A percentile compares a stretch with the other conserved stretches of the same genome.
Conservation (phyloP, 1,140 invertebrate genomes). For the Scaptomyza montana region DNA sequence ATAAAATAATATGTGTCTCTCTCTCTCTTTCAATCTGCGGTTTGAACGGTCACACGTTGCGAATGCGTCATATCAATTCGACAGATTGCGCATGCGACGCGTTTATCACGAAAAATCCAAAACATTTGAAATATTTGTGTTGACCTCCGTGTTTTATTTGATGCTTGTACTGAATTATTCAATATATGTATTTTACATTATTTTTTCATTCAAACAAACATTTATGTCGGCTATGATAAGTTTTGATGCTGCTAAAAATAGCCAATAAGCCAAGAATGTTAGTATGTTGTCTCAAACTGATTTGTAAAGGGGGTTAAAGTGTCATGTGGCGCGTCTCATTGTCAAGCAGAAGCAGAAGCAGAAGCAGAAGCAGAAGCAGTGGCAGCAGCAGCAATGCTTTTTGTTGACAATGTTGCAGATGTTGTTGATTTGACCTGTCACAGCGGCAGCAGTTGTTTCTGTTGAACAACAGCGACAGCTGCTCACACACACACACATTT, state of each 20-base stretch:
- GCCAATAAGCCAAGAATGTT: constrained; percentile 2
- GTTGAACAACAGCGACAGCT: constrained; percentile 3
- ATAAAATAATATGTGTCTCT: no score
- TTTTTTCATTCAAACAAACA: no score
- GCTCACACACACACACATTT: not conserved
- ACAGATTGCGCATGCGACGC: constrained; percentile 47
- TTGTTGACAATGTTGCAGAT: constrained; percentile 52
- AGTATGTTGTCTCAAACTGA: constrained; percentile 7
- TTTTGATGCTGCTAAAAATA: not conserved
- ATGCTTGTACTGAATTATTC: no score
- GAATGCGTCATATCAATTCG: constrained; percentile 39
- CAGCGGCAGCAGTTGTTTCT: constrained; percentile 5
- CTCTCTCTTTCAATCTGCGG: no score
- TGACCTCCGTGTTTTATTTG: no score
- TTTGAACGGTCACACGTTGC: constrained; percentile 25
- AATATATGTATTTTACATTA: no score
- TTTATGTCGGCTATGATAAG: not conserved
- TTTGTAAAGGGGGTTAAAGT: constrained; percentile 19
- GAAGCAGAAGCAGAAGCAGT: not conserved
- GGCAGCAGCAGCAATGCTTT: constrained; percentile 5
- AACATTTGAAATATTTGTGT: not conserved
- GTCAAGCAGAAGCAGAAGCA: constrained; percentile 10
- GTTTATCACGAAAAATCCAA: constrained; percentile 14
- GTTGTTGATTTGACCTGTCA: constrained; percentile 45
- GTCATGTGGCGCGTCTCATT: constrained; percentile 15